Conservation (phyloP, 2,797 vertebrate genomes). For the Etheostoma nigrum region DNA sequence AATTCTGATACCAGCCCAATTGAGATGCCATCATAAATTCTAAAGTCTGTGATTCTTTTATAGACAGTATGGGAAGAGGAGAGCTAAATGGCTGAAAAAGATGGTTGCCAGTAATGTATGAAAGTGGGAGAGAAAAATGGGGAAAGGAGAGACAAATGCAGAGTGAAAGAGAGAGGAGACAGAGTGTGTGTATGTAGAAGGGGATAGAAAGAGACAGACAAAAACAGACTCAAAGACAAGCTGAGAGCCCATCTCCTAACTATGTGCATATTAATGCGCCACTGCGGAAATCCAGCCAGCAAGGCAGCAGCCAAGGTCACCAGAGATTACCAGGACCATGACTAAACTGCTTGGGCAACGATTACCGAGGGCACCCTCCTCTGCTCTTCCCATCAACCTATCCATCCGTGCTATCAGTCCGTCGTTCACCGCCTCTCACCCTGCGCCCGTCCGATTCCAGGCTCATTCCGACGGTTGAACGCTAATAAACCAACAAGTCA, state of each 20-base stretch:
- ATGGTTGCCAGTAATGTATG: slow-evolving; percentile 63
- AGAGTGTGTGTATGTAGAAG: neutral
- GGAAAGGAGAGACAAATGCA: slow-evolving; percentile 2
- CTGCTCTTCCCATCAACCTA: slow-evolving; percentile 33
- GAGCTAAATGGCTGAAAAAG: slow-evolving; percentile 62
- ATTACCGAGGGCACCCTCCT: slow-evolving; percentile 51
- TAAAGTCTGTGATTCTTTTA: slow-evolving; percentile 74
- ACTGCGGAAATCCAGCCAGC: slow-evolving; percentile 68
- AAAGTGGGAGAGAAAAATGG: slow-evolving; percentile 14
- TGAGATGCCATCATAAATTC: slow-evolving; percentile 69
- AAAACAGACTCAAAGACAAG: slow-evolving; percentile 54
- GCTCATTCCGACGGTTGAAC: slow-evolving; percentile 38
- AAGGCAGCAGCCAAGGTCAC: slow-evolving; percentile 77
- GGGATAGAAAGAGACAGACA: slow-evolving; percentile 18
- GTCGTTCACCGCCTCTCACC: slow-evolving; percentile 3
- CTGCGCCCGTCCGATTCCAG: neutral
- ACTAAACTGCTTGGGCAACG: slow-evolving; percentile 65
- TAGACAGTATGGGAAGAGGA: slow-evolving; percentile 67
- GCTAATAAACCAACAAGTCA: slow-evolving; percentile 60
- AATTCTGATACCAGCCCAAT: slow-evolving; percentile 66
- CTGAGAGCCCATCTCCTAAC: slow-evolving; percentile 62
- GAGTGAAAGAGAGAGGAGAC: neutral
- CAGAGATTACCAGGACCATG: slow-evolving; percentile 79
- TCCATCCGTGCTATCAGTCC: slow-evolving; percentile 15
- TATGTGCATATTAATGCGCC: slow-evolving; percentile 69